Base-by-base conservation (phyloP, 1,140 invertebrate species). In the Drosophila lacertosa region DNA sequence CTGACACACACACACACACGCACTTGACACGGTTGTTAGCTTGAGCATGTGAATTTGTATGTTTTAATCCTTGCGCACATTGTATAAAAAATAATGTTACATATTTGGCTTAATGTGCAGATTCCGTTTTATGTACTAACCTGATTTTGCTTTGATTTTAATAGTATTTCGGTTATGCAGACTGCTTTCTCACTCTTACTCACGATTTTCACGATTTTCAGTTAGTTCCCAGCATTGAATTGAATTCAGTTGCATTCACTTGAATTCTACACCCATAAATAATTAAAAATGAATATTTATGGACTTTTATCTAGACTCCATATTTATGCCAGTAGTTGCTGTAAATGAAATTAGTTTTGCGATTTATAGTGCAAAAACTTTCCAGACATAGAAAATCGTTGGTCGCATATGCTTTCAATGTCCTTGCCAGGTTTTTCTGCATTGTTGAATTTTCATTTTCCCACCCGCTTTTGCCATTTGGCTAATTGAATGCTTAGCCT, bases 401-500 rank as follows among this genome's bases (percentile, higher is more conserved):
- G 11, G 37, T 10, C n/a, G 39, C 5, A n/a, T 22, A 44, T 39
- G n/a, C 35, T 57, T 47, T 16, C 18, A 58, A 40, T 66, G 18
- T 13, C 63, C 53, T 33, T 58, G 51, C 15, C n/a, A n/a, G n/a
- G n/a, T 24, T 1, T 37, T 64, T 6, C n/a, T 55, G 18, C 24
- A 51, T 40, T 15, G 47, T 20, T 26, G 22, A 50, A 29, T 18
- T 16, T 24, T 29, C 18, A 44, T 15, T 18, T 40, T 39, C 33
- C 29, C 32, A 53, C n/a, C 33, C 32, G 33, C 13, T 13, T 39
- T 54, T 15, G 60, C 39, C 26, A 54, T 45, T 64, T 64, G 48
- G 50, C 29, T 64, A 64, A 64, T 64, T 64, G 60, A 64, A 55
- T 64, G 24, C 11, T 6, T 13, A 40, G 24, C 45, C 58, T 62